These are phyloP conservation scores for Hyposoter dolosus DNA, from an alignment of 2,888 invertebrate species.

Conservation along the genomic window DNA sequence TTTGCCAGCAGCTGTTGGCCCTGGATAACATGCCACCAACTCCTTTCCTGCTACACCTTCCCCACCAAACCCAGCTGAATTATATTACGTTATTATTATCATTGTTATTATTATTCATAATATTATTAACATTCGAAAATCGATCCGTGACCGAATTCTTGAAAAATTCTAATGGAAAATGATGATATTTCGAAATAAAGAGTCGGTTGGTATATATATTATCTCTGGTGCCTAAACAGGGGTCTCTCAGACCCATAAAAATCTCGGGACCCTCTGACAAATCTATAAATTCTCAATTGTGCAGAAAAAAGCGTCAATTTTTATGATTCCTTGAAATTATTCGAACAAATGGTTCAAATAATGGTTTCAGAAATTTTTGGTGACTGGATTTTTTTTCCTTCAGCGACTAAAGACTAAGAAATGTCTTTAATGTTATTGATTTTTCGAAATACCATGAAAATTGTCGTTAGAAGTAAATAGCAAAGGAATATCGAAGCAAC, in stretches of 20 bases:
- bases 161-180: not conserved
- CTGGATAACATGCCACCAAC: constrained; percentile 62
- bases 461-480: too few relatives aligned
- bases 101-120: not conserved
- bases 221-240: not conserved
- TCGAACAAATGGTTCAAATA: not conserved
- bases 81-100: not conserved
- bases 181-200: not conserved
- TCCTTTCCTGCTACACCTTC: constrained; percentile 54
- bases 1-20: constrained; percentile 67
- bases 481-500: not conserved
- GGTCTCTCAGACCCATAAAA: not conserved
- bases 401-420: not conserved
- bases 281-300: not conserved
- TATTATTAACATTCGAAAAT: not conserved
- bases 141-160: not conserved
- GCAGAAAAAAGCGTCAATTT: not conserved
- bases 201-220: not conserved
- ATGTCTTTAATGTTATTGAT: not conserved
- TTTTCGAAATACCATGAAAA: not conserved
- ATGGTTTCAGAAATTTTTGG: not conserved
- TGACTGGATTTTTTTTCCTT: not conserved
- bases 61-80: constrained; percentile 22
- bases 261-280: not conserved
- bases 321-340: not conserved